Evolutionary conservation across 2,888 invertebrate species (phyloP).

Genomic region (Zygogramma bicolorata): DNA sequence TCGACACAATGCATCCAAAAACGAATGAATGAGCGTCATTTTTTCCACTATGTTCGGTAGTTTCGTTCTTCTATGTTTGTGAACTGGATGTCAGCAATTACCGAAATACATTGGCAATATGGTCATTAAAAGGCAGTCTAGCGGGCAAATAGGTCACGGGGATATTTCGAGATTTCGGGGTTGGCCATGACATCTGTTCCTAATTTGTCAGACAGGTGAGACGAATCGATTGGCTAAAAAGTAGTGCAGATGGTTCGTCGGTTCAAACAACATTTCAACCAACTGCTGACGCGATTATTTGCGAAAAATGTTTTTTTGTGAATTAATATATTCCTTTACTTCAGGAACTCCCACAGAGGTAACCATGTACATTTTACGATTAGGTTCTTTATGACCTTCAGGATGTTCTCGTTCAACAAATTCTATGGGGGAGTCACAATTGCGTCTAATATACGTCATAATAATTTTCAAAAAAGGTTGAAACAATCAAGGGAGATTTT

Average conservation of each 20-base stretch:
- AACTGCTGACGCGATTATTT: too few relatives aligned
- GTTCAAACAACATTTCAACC: background rate
- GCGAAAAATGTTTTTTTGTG: too few relatives aligned
- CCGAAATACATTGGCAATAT: background rate
- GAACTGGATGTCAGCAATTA: slow-evolving; percentile 1
- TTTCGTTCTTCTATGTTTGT: slow-evolving; percentile 1
- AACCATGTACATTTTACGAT: too few relatives aligned
- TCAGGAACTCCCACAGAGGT: too few relatives aligned
- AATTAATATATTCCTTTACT: too few relatives aligned
- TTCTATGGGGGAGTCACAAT: too few relatives aligned
- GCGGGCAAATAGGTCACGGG: slow-evolving; percentile 26
- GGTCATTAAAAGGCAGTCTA: slow-evolving; percentile 9
- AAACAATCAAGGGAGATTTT: too few relatives aligned
- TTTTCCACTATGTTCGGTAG: background rate
- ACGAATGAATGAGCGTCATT: background rate
- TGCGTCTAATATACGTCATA: too few relatives aligned
- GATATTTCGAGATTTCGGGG: slow-evolving; percentile 15
- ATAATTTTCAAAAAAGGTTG: too few relatives aligned
- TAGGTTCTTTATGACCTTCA: too few relatives aligned
- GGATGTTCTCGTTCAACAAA: too few relatives aligned
- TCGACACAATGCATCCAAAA: too few relatives aligned
- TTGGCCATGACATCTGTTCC: slow-evolving; percentile 25
- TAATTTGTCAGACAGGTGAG: slow-evolving; percentile 34
- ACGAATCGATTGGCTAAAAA: slow-evolving; percentile 7
- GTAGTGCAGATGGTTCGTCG: slow-evolving; percentile 6